Base-by-base conservation (phyloP, 2,888 invertebrate species). In the Eristalinus sepulchralis region DNA sequence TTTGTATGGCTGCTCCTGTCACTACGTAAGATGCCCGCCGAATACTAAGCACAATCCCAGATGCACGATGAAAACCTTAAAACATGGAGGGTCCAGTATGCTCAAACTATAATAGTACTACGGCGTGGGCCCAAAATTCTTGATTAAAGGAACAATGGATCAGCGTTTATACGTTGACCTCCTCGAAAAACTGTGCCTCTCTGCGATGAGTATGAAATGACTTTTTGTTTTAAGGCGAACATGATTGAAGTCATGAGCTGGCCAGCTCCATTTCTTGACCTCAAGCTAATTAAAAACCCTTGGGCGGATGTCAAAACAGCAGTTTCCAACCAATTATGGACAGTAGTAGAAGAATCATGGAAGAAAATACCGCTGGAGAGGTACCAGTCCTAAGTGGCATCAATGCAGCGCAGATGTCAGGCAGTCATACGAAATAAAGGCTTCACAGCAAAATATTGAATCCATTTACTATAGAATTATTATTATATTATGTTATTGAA, bases 1-100 rank as follows among this genome's bases (percentile, higher is more conserved):
- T 33, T 33, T 67, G 24, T 13, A 39, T 53, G 67, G 55, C n/a
- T n/a, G 70, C 11, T 71, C 71, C 4, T 24, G 27, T 36, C 60
- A 71, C 39, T 53, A 71, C 39, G 39, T 71, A 36, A 22, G 24
- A 24, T 8, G 39, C 17, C 39, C 39, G 31, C 60, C 27, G 27
- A 60, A 60, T 17, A 17, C 36, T 36, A 10, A 60, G 20, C 39
- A 71, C 47, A 22, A 17, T 4, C 57, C 34, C 34, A 34, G 34
- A 10, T 13, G 34, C 57, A 57, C 57, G 68, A 17, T 33, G 3
- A 66, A 66, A 27, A 66, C 47, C 1, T 17, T 66, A 47, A 66
- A 66, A 47, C 66, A 66, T 53, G 66, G 66, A 27, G 47, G 47
- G 17, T 33, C 33, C 8, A 60, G 60, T 17, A 33, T 60, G n/a